Base-by-base conservation (phyloP, 2,888 invertebrate species). In the Parapristionchus giblindavisi region DNA sequence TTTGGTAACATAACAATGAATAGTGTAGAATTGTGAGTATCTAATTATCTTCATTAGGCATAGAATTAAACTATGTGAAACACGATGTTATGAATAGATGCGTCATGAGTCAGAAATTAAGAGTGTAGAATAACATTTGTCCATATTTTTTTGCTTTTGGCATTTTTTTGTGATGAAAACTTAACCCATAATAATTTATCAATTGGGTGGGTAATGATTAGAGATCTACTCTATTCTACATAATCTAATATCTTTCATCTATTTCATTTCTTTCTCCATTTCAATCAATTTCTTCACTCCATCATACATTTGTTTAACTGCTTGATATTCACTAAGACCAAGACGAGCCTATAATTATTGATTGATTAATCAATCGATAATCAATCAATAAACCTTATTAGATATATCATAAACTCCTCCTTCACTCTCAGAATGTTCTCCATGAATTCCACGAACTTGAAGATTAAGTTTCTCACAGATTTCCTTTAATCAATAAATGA, bases 371-470 rank as follows among this genome's bases (percentile, higher is more conserved):
- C 11, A 32, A 51, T 34, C 66, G 21, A 36, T 66, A 66, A n/a
- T 24, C 17, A 54, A 54, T 24, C 8, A 54, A 54, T n/a, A 54
- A 29, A 78, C 80, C 80, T 93, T 93, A 88, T 94, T 95, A 36
- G 92, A 92, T 27, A 94, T 91, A 83, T 92, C 91, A 32, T 93
- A 92, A 88, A 96, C 92, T 78, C 96, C 96, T 82, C 96, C 96
- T 90, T 94, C 95, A 79, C 95, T 94, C 0, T 96, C 95, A 77
- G 95, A 95, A 92, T 96, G 95, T 91, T 96, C 96, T 82, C 96
- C 96, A 85, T 94, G 93, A 79, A 95, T 95, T 77, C 84, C 84
- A 84, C 92, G 91, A 80, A 93, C 92, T 84, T 92, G 92, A 11
- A 96, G 89, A 3, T 94, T 93, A 78, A 94, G 91, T 80, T 93